phyloP scores from a whole-genome alignment of 2,113 vertebrate genomes.

The Embiotoca jacksoni region DNA sequence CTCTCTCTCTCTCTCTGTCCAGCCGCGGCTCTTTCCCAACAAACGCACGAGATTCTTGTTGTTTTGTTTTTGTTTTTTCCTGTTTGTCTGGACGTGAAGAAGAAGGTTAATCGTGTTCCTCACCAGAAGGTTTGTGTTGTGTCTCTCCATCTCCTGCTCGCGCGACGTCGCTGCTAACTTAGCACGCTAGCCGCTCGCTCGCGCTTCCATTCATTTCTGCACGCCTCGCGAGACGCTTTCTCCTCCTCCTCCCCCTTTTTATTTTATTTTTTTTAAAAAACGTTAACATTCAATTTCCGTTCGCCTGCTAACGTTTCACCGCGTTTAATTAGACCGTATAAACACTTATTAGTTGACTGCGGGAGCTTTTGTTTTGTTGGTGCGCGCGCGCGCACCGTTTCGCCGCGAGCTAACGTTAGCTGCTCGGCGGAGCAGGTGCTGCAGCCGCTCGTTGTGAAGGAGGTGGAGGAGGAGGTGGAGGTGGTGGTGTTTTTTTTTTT shows the following conservation, averaged over 20 bases:
- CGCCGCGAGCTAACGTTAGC: constrained; percentile 16
- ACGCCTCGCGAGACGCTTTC: neutral
- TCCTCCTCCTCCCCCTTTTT: neutral
- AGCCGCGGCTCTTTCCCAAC: neutral
- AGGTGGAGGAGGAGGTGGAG: too few relatives aligned
- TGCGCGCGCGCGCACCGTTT: neutral
- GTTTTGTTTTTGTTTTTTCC: neutral
- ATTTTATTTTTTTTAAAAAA: too few relatives aligned
- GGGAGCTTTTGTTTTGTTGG: constrained; percentile 40
- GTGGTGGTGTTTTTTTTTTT: neutral
- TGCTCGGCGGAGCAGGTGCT: constrained; percentile 57
- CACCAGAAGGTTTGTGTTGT: constrained; percentile 65
- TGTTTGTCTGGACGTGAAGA: neutral
- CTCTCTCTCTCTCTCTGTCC: too few relatives aligned
- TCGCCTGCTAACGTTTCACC: too few relatives aligned
- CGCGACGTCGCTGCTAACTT: constrained; percentile 58
- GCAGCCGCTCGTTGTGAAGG: constrained; percentile 5
- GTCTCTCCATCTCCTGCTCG: constrained; percentile 37
- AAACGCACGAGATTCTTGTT: neutral
- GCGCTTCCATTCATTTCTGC: constrained; percentile 16
- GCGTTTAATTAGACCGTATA: too few relatives aligned
- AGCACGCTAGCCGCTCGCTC: constrained; percentile 50
- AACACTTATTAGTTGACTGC: too few relatives aligned
- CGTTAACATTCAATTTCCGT: too few relatives aligned
- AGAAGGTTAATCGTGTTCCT: neutral